phyloP scores from a whole-genome alignment of 2,888 invertebrate genomes.

The Drosophila prostipennis region DNA sequence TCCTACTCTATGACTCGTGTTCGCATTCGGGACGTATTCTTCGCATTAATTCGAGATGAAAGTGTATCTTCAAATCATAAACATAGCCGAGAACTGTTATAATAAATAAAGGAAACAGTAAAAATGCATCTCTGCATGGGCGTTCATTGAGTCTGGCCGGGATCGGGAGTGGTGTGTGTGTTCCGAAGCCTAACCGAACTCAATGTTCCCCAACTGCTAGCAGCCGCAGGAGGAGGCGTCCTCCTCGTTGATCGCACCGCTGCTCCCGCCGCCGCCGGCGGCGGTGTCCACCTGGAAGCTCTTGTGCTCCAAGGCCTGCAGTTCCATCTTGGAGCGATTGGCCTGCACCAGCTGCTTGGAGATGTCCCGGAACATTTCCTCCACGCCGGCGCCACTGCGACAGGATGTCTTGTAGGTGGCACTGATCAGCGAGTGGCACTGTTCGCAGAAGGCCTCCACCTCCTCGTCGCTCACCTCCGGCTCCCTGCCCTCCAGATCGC shows the following conservation, averaged over 20 bases:
- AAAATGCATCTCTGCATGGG: slow-evolving; percentile 47
- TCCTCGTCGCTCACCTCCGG: slow-evolving; percentile 93
- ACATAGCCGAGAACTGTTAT: slow-evolving; percentile 39
- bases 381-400: slow-evolving; percentile 93
- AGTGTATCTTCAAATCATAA: slow-evolving; percentile 60
- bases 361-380: slow-evolving; percentile 96
- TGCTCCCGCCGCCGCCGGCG: slow-evolving; percentile 60
- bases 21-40: slow-evolving; percentile 59
- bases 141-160: slow-evolving; percentile 56
- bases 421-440: slow-evolving; percentile 95
- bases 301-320: slow-evolving; percentile 91
- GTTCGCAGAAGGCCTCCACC: slow-evolving; percentile 95
- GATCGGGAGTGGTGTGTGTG: neutral
- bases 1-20: slow-evolving; percentile 41
- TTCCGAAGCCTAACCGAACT: slow-evolving; percentile 71
- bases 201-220: slow-evolving; percentile 83
- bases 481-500: slow-evolving; percentile 90
- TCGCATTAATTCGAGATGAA: slow-evolving; percentile 55
- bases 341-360: slow-evolving; percentile 91
- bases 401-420: slow-evolving; percentile 96
- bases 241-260: slow-evolving; percentile 85
- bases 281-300: slow-evolving; percentile 90
- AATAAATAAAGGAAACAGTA: slow-evolving; percentile 52
- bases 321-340: slow-evolving; percentile 92
- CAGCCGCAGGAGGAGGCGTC: slow-evolving; percentile 78